These are phyloP conservation scores for Pseudoips prasinana DNA, from an alignment of 2,888 invertebrate genomes.

Conservation along the genomic window DNA sequence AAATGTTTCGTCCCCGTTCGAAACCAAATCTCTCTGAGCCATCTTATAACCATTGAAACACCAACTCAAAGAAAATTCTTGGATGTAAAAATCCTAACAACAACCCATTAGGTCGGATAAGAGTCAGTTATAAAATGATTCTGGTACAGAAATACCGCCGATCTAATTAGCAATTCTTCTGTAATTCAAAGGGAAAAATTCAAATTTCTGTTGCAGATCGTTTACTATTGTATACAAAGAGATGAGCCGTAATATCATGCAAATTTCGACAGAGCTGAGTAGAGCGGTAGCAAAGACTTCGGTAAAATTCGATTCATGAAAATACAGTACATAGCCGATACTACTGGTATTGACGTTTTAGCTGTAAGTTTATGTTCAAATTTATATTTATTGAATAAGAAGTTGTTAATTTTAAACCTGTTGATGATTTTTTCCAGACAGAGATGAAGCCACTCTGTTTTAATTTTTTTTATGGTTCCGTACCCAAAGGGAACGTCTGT, in stretches of 20 bases:
- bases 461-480: too few relatives aligned
- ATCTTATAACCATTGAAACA: slow-evolving; percentile 3
- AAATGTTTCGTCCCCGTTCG: too few relatives aligned
- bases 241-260: slow-evolving; percentile 72
- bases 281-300: slow-evolving; percentile 15
- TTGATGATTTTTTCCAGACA: too few relatives aligned
- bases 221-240: slow-evolving; percentile 56
- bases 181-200: slow-evolving; percentile 48
- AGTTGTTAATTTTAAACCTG: too few relatives aligned
- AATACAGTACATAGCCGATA: too few relatives aligned
- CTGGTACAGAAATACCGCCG: slow-evolving; percentile 19
- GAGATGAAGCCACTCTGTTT: too few relatives aligned
- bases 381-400: too few relatives aligned
- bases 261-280: slow-evolving; percentile 58
- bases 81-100: slow-evolving; percentile 9
- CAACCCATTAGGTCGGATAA: slow-evolving; percentile 28
- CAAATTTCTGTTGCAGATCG: slow-evolving; percentile 58
- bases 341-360: too few relatives aligned
- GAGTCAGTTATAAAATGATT: slow-evolving; percentile 29
- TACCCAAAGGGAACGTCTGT: too few relatives aligned
- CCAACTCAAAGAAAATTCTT: slow-evolving; percentile 14
- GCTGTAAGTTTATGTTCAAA: too few relatives aligned
- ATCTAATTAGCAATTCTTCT: slow-evolving; percentile 50
- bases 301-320: slow-evolving; percentile 8
- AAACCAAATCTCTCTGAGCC: too few relatives aligned